phyloP scores from a whole-genome alignment of 2,797 vertebrate species.

The Dicrostonyx torquatus region DNA sequence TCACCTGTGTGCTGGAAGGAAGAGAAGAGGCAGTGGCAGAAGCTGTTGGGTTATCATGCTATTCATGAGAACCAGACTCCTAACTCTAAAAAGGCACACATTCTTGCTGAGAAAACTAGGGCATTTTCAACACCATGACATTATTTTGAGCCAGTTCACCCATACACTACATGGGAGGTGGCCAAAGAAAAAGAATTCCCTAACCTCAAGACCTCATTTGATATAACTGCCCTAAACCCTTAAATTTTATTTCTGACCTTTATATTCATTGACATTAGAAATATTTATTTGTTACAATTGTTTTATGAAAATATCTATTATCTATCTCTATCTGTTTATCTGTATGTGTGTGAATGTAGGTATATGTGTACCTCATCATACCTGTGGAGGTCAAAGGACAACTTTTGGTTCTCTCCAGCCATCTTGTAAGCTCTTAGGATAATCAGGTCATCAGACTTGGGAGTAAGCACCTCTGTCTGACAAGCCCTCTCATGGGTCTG shows the following conservation, averaged over 20 bases:
- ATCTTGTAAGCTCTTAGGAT: neutral
- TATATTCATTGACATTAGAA: conserved; percentile 3
- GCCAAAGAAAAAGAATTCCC: conserved; percentile 33
- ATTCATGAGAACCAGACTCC: conserved; percentile 16
- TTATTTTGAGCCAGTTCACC: conserved; percentile 22
- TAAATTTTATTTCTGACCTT: conserved; percentile 1
- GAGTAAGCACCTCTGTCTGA: neutral
- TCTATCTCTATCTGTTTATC: neutral
- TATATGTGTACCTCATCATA: neutral
- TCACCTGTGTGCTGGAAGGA: neutral
- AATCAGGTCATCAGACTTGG: neutral
- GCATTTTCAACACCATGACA: neutral
- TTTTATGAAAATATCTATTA: neutral
- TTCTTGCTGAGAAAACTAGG: conserved; percentile 25
- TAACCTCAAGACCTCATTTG: conserved; percentile 40
- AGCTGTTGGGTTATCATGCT: conserved; percentile 22
- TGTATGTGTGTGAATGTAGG: neutral
- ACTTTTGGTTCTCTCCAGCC: neutral
- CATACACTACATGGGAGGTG: neutral
- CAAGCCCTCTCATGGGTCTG: neutral
- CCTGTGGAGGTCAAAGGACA: neutral
- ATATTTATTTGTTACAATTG: neutral
- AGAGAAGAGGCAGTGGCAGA: neutral
- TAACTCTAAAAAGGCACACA: conserved; percentile 51
- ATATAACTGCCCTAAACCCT: conserved; percentile 31